Evolutionary conservation across 2,888 invertebrate genomes (phyloP).

Genomic region (Conistra vaccinii): DNA sequence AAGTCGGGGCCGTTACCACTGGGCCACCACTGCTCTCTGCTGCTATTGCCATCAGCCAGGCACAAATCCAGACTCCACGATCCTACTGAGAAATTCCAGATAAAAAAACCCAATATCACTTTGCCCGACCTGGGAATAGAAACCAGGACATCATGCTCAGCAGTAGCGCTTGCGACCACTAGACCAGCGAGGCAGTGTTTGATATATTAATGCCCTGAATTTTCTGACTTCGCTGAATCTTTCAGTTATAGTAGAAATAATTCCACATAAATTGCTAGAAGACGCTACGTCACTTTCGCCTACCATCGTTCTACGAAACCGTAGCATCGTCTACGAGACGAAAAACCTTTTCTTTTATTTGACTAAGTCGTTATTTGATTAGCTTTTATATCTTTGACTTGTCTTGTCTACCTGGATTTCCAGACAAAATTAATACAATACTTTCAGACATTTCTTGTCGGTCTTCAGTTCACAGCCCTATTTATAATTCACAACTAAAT

Average conservation of each 20-base stretch:
- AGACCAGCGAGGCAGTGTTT: background rate
- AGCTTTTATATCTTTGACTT: background rate
- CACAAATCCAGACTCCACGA: no score
- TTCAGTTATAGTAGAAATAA: background rate
- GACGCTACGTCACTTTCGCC: no score
- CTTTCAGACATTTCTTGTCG: background rate
- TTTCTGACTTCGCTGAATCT: background rate
- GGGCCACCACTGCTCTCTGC: no score
- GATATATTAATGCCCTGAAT: background rate
- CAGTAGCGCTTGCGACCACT: no score
- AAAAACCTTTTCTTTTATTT: background rate
- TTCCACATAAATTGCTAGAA: background rate
- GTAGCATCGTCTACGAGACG: background rate
- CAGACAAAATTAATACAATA: constrained; percentile 3
- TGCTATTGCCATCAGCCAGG: no score
- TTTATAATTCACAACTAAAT: constrained; percentile 11
- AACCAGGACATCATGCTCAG: no score
- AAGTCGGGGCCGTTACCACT: no score
- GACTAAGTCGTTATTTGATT: background rate
- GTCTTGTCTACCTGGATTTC: background rate
- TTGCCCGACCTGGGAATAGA: no score
- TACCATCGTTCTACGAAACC: background rate
- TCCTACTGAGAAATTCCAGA: no score
- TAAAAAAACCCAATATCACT: no score
- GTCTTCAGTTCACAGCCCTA: constrained; percentile 6